Conservation (phyloP, 2,797 vertebrate species). For the Pseudotriccus pelzelni region DNA sequence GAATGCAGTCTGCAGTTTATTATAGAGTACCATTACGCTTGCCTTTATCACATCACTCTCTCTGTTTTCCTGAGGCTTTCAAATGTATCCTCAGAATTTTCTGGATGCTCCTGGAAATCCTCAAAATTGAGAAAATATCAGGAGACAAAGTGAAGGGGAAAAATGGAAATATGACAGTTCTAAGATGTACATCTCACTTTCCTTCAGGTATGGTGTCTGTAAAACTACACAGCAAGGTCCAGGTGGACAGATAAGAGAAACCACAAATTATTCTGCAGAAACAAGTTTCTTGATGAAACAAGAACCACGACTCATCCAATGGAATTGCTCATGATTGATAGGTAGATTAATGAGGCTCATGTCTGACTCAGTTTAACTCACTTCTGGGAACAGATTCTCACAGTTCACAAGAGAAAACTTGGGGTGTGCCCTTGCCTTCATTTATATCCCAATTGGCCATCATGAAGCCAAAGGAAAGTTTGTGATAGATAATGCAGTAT, state of each 20-base stretch:
- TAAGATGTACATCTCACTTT: not conserved
- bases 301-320: accelerated
- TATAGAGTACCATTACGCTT: not conserved
- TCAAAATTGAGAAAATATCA: not conserved
- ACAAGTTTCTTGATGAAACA: not conserved
- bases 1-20: not conserved
- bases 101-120: not conserved
- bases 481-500: not conserved
- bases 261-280: not conserved
- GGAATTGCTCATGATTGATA: not conserved
- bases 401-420: not conserved
- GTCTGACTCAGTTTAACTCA: not conserved
- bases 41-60: not conserved
- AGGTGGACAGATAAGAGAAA: not conserved
- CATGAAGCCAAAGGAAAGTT: not conserved
- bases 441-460: not conserved
- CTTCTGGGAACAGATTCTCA: not conserved
- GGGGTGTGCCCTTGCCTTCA: not conserved
- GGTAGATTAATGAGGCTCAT: not conserved
- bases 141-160: not conserved
- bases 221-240: not conserved
- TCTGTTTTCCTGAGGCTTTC: not conserved
- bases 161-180: not conserved
- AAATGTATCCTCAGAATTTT: not conserved
- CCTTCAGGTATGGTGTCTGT: not conserved